Evolutionary conservation across 1,140 invertebrate genomes (phyloP).

Genomic region (Phthorimaea operculella): DNA sequence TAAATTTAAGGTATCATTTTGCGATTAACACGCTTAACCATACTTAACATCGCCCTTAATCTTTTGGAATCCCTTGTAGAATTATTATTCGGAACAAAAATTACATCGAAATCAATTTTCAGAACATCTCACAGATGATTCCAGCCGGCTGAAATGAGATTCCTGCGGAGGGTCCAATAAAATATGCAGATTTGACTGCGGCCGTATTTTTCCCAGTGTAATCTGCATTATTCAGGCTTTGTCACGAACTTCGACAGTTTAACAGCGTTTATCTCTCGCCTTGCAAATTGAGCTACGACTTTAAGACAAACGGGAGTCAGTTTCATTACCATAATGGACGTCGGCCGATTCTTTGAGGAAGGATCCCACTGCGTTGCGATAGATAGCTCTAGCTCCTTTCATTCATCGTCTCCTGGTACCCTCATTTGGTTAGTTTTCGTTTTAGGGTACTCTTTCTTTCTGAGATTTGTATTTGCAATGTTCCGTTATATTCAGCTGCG

Average conservation of each 20-base stretch:
- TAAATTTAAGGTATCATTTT: too few species aligned
- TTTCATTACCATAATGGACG: slow-evolving; percentile 67
- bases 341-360: slow-evolving; percentile 61
- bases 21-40: too few species aligned
- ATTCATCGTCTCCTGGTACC: slow-evolving; percentile 11
- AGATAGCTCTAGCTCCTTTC: slow-evolving; percentile 12
- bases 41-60: too few species aligned
- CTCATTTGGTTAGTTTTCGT: slow-evolving; percentile 5
- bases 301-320: slow-evolving; percentile 66
- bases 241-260: slow-evolving; percentile 68
- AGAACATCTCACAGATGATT: too few species aligned
- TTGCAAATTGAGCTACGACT: slow-evolving; percentile 68
- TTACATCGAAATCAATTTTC: too few species aligned
- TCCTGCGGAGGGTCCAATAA: slow-evolving; percentile 41
- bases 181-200: slow-evolving; percentile 66
- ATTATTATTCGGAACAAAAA: too few species aligned
- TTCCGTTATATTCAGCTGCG: too few species aligned
- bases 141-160: background rate
- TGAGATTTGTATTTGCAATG: background rate
- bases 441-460: background rate
- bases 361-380: slow-evolving; percentile 45
- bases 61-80: too few species aligned
- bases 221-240: slow-evolving; percentile 68
- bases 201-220: slow-evolving; percentile 66
- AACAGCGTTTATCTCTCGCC: slow-evolving; percentile 67